These are phyloP conservation scores for Pteruthius melanotis DNA, from an alignment of 2,113 vertebrate genomes.

Conservation along the genomic window DNA sequence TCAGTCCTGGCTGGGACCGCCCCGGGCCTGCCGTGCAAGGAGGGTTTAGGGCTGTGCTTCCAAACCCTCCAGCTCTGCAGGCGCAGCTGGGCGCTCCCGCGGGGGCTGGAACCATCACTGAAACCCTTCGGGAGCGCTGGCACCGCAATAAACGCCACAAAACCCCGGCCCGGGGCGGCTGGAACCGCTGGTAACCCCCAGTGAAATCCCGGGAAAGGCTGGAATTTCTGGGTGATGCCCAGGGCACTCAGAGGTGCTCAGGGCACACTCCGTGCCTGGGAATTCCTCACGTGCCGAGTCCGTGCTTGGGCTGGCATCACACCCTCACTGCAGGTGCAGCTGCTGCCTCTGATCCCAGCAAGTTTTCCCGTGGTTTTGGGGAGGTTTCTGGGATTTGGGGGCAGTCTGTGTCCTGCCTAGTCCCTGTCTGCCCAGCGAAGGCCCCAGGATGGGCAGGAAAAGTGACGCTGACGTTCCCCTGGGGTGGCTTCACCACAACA, in stretches of 20 bases:
- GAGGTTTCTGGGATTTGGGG: neutral
- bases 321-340: neutral
- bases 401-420: too few relatives aligned
- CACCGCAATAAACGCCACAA: fast-evolving
- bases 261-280: fast-evolving
- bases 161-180: neutral
- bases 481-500: neutral
- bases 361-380: neutral
- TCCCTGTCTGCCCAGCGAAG: neutral
- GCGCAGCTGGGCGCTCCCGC: fast-evolving
- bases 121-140: neutral
- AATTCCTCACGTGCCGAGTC: neutral
- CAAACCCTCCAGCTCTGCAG: fast-evolving
- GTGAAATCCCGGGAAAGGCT: neutral
- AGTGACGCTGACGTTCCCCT: neutral
- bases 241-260: neutral
- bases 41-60: neutral
- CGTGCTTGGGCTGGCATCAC: neutral
- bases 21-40: neutral
- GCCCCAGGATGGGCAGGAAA: neutral
- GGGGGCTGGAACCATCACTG: too few relatives aligned
- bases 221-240: neutral
- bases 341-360: neutral
- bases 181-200: neutral
- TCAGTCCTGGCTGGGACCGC: fast-evolving